phyloP scores from a whole-genome alignment of 1,140 invertebrate species.

The Acromyrmex charruanus region DNA sequence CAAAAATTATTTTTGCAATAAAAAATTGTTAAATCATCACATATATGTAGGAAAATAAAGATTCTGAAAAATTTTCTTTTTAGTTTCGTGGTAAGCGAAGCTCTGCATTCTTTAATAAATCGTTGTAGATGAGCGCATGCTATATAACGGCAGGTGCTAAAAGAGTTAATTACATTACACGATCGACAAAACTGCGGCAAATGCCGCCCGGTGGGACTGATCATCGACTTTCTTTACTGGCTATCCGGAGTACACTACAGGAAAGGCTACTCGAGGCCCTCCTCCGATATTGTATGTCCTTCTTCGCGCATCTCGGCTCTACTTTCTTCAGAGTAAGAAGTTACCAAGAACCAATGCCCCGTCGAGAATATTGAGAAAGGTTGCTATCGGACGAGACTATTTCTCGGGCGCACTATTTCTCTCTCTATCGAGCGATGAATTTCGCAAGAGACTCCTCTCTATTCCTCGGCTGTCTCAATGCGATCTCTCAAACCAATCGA shows the following conservation, averaged over 20 bases:
- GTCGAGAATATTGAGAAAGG: conserved; percentile 29
- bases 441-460: not conserved
- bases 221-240: conserved; percentile 28
- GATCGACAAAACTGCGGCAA: conserved; percentile 20
- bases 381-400: not conserved
- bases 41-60: not conserved
- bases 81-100: not conserved
- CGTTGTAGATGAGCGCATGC: too few species aligned
- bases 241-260: not conserved
- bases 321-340: conserved; percentile 39
- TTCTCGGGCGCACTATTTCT: not conserved
- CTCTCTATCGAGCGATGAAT: conserved; percentile 21
- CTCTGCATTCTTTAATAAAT: not conserved
- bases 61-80: not conserved
- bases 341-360: conserved; percentile 13
- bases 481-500: conserved; percentile 26
- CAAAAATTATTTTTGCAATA: not conserved
- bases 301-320: conserved; percentile 13
- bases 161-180: conserved; percentile 57
- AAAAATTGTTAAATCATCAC: not conserved
- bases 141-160: conserved; percentile 19
- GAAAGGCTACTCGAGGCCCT: conserved; percentile 31
- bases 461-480: conserved; percentile 2
- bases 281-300: conserved; percentile 25
- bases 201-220: conserved; percentile 31